A percentile compares a stretch with the other conserved stretches of the same genome.
Conservation (phyloP, 64 coral and sea anemone genomes). For the Porites australiensis region DNA sequence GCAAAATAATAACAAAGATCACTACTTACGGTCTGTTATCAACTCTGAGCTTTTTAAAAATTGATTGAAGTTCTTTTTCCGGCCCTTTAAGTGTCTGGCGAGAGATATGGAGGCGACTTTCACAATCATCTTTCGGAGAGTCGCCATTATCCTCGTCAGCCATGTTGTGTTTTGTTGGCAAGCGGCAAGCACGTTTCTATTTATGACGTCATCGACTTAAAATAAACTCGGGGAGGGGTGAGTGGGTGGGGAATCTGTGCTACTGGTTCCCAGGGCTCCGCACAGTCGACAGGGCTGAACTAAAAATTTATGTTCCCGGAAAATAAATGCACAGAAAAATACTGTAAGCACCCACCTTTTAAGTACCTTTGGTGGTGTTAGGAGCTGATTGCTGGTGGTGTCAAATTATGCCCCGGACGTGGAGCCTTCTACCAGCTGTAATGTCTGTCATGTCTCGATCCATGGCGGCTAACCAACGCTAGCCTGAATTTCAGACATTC, state of each 20-base stretch:
- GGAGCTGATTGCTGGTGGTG: no score
- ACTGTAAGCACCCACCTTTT: no score
- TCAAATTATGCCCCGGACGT: no score
- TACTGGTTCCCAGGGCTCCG: no score
- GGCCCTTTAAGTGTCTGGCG: conserved; percentile 18
- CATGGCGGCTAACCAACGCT: no score
- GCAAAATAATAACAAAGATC: background rate
- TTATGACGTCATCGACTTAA: conserved; percentile 28
- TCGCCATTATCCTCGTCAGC: background rate
- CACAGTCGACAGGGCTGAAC: no score
- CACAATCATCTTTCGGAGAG: background rate
- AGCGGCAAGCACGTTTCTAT: conserved; percentile 56
- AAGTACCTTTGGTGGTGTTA: no score
- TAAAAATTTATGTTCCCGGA: no score
- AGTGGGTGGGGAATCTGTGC: background rate
- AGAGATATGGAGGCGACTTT: background rate
- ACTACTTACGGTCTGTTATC: conserved; percentile 83
- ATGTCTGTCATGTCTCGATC: no score
- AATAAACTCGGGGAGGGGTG: background rate
- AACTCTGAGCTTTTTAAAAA: conserved; percentile 93
- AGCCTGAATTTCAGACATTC: no score
- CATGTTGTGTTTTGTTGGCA: conserved; percentile 65
- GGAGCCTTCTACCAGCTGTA: no score
- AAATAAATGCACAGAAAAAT: no score
- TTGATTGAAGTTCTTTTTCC: conserved; percentile 91